A percentile compares a stretch with the other conserved stretches of the same genome.
Conservation (phyloP, 2,888 invertebrate genomes). For the Rosalia funebris region DNA sequence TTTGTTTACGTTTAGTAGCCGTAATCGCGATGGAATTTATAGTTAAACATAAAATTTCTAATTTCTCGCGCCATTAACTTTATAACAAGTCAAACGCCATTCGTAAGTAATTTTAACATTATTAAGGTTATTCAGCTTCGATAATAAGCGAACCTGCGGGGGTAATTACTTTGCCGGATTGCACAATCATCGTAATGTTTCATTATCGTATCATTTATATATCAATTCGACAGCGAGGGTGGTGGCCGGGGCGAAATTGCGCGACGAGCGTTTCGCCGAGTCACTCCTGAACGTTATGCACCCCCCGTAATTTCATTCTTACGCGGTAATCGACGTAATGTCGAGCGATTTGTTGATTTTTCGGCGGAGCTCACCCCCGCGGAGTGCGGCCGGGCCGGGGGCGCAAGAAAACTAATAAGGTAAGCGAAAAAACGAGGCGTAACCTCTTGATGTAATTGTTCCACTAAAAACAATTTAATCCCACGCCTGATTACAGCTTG, state of each 20-base stretch:
- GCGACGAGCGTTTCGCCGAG: conserved; percentile 30
- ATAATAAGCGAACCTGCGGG: conserved; percentile 46
- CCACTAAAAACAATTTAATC: too few relatives aligned
- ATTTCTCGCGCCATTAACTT: conserved; percentile 55
- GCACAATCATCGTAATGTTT: conserved; percentile 52
- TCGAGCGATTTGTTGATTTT: conserved; percentile 45
- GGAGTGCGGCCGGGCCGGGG: conserved; percentile 1
- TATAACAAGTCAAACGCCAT: conserved; percentile 55
- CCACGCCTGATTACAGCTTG: too few relatives aligned
- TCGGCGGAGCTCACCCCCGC: conserved; percentile 24
- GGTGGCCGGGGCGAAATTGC: conserved; percentile 14
- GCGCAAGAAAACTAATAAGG: neutral
- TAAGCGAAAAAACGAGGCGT: too few relatives aligned
- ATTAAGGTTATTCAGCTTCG: conserved; percentile 52
- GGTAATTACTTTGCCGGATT: conserved; percentile 52
- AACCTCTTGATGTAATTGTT: too few relatives aligned
- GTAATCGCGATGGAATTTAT: conserved; percentile 39
- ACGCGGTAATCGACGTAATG: conserved; percentile 41
- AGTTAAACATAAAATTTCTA: conserved; percentile 54
- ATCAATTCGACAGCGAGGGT: conserved; percentile 31
- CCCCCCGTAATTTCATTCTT: conserved; percentile 41
- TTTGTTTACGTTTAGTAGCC: conserved; percentile 14
- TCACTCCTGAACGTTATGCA: conserved; percentile 33
- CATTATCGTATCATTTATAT: conserved; percentile 46
- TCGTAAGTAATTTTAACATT: conserved; percentile 52